Conservation (phyloP, 2,797 vertebrate genomes). For the Tapirus indicus region DNA sequence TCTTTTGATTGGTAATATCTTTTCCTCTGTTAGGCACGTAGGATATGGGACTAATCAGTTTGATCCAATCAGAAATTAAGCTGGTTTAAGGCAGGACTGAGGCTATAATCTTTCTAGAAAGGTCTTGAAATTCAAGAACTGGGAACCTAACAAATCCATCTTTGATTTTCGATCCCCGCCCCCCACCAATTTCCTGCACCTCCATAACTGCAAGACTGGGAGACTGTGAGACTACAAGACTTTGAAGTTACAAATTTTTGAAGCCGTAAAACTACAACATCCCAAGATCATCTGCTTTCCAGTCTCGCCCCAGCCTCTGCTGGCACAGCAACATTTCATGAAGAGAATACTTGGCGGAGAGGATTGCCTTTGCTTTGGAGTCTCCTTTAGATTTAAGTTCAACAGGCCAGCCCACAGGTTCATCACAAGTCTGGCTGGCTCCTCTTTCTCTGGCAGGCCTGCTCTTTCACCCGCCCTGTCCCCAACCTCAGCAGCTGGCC, state of each 20-base stretch:
- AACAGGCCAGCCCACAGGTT: neutral
- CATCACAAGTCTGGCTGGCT: neutral
- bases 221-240: neutral
- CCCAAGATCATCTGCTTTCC: neutral
- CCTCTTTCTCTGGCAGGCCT: no score
- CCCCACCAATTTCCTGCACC: neutral
- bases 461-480: neutral
- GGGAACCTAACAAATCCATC: neutral
- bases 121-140: slow-evolving; percentile 15
- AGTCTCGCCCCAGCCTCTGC: neutral
- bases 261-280: neutral
- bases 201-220: neutral
- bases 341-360: neutral
- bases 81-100: neutral
- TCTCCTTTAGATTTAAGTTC: neutral
- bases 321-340: neutral
- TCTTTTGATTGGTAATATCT: neutral
- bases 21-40: neutral
- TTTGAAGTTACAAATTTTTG: neutral
- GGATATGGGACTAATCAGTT: neutral
- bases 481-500: neutral
- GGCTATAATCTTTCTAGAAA: neutral
- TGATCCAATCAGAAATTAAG: neutral
- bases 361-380: neutral
- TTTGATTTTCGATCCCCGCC: neutral